Evolutionary conservation across 2,888 invertebrate genomes (phyloP), one percentile per base, ranked within the genome.

Genomic region (Flexamia atlantica): DNA sequence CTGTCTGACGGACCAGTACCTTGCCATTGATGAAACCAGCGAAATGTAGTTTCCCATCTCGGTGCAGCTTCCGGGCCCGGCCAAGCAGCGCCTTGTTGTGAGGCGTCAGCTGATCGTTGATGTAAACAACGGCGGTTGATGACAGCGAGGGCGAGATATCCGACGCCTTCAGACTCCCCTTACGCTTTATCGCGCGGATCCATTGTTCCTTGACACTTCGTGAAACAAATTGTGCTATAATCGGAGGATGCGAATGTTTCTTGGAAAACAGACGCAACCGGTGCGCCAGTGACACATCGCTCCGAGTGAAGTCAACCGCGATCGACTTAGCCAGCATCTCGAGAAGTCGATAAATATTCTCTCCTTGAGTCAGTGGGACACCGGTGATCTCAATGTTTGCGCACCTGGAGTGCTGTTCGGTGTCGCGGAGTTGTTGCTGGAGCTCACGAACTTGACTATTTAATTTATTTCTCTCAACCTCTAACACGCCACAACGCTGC

Each of bases 371-470:
- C 0, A 9, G 14, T 3, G 80, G 80, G n/a, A 80, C 12, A 20
- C 80, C 80, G 32, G n/a, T n/a, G 17, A 81, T 81, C n/a, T n/a
- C n/a, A n/a, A n/a, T n/a, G n/a, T 81, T 81, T 20, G 57, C n/a
- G 20, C 30, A 20, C 23, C 81, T 57, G 3, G 28, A 36, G 36
- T 81, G 64, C 32, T 81, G 81, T 23, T 81, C 60, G 1, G 42
- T 3, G 64, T 81, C 81, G 20, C 28, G 20, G 17, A 74, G 9
- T 28, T 74, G 42, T 2, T 17, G 74, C 7, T 17, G 40, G 20
- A 74, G 23, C 3, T n/a, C 20, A 4, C 4, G 4, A 7, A 74
- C 40, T 20, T 42, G 36, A 9, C 23, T 17, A 4, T 10, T 4
- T 36, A 42, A 17, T 9, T 40, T 20, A 1, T 40, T 25, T 10